These are phyloP conservation scores for Meteorus colon DNA, from an alignment of 2,888 invertebrate species.

Conservation along the genomic window DNA sequence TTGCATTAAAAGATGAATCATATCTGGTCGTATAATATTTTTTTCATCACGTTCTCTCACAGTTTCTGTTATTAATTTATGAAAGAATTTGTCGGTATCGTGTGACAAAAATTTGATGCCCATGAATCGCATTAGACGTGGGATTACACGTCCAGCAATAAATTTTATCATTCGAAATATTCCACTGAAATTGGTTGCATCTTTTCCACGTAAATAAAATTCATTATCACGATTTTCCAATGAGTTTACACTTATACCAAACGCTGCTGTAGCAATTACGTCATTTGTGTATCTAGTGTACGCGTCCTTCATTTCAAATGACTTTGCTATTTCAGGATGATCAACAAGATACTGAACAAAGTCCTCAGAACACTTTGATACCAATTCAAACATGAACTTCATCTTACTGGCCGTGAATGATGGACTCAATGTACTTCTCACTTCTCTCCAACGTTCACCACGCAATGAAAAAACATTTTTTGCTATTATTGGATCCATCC, in stretches of 20 bases:
- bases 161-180: slow-evolving; percentile 29
- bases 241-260: slow-evolving; percentile 77
- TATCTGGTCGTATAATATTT: slow-evolving; percentile 75
- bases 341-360: slow-evolving; percentile 57
- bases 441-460: slow-evolving; percentile 62
- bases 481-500: slow-evolving; percentile 57
- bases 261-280: slow-evolving; percentile 77
- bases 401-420: slow-evolving; percentile 66
- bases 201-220: slow-evolving; percentile 72
- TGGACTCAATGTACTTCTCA: slow-evolving; percentile 63
- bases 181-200: slow-evolving; percentile 47
- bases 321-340: slow-evolving; percentile 54
- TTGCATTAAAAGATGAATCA: slow-evolving; percentile 67
- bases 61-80: slow-evolving; percentile 63
- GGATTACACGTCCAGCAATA: slow-evolving; percentile 17
- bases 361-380: slow-evolving; percentile 57
- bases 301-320: slow-evolving; percentile 73
- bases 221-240: slow-evolving; percentile 75
- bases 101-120: slow-evolving; percentile 42
- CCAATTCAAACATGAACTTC: slow-evolving; percentile 60
- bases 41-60: slow-evolving; percentile 70
- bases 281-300: slow-evolving; percentile 77
- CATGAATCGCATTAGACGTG: slow-evolving; percentile 39
- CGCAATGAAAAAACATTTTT: slow-evolving; percentile 58
- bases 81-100: slow-evolving; percentile 45